A percentile compares a stretch with the other conserved stretches of the same genome.
These are phyloP conservation scores for Steinernema feltiae DNA, from an alignment of 1,140 invertebrate genomes.

Conservation along the genomic window DNA sequence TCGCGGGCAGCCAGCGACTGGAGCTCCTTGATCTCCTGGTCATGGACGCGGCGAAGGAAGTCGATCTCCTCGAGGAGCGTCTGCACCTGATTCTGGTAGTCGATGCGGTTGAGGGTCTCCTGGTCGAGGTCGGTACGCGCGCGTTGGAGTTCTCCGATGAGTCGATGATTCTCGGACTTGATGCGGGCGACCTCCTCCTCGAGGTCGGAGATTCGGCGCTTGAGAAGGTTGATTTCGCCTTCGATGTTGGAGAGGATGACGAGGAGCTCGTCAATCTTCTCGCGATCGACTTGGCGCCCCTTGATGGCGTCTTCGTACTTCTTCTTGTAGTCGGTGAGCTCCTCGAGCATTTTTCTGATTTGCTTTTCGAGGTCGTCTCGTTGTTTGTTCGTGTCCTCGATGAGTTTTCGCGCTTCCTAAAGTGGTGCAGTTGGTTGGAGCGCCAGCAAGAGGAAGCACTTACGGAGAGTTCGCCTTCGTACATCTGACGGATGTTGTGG, in stretches of 20 bases:
- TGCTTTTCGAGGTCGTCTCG: constrained; percentile 35
- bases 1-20: constrained; percentile 60
- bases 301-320: constrained; percentile 43
- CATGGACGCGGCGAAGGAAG: constrained; percentile 50
- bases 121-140: constrained; percentile 50
- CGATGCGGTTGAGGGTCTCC: constrained; percentile 51
- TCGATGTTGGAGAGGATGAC: constrained; percentile 38
- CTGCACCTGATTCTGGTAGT: constrained; percentile 54
- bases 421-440: background rate
- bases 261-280: constrained; percentile 42
- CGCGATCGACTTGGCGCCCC: constrained; percentile 38
- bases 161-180: constrained; percentile 44
- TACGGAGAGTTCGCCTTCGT: constrained; percentile 59
- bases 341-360: constrained; percentile 37
- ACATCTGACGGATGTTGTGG: constrained; percentile 60
- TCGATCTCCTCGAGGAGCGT: constrained; percentile 52
- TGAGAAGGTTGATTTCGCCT: constrained; percentile 43
- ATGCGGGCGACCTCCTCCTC: constrained; percentile 43
- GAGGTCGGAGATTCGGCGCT: constrained; percentile 39
- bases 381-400: constrained; percentile 41
- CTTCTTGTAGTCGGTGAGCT: constrained; percentile 37
- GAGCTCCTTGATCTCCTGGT: constrained; percentile 61
- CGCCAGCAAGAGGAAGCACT: background rate
- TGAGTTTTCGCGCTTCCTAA: constrained; percentile 42
- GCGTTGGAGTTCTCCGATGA: constrained; percentile 43